Percentiles rank a stretch among this genome's conserved stretches.
Evolutionary conservation across 2,888 invertebrate species (phyloP).

Genomic region (Heliothis peltigera): DNA sequence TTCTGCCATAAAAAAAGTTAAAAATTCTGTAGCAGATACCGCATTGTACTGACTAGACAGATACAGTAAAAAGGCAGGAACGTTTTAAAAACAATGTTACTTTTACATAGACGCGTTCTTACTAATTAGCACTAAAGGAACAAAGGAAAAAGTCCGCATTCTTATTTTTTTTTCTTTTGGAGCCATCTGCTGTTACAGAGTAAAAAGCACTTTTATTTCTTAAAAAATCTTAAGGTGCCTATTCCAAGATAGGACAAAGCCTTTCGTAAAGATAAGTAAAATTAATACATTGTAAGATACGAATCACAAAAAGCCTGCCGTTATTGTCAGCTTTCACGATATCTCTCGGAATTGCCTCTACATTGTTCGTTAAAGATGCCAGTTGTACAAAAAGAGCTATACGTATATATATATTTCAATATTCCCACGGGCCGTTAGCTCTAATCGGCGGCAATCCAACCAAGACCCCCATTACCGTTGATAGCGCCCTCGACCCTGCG

Average conservation of each 20-base stretch:
- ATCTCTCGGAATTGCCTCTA: conserved; percentile 34
- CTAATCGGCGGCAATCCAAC: conserved; percentile 83
- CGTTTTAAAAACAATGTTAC: conserved; percentile 17
- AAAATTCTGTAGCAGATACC: conserved; percentile 48
- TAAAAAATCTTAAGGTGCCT: conserved; percentile 27
- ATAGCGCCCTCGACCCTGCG: conserved; percentile 74
- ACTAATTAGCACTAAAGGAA: conserved; percentile 39
- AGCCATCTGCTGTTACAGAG: conserved; percentile 16
- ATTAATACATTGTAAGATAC: conserved; percentile 36
- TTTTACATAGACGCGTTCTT: conserved; percentile 16
- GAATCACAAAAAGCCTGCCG: conserved; percentile 27
- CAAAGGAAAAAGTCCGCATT: conserved; percentile 10
- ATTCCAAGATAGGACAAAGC: conserved; percentile 31
- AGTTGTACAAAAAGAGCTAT: conserved; percentile 51
- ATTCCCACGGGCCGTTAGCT: conserved; percentile 78
- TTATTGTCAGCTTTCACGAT: conserved; percentile 39
- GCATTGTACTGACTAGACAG: conserved; percentile 5
- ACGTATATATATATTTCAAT: conserved; percentile 74
- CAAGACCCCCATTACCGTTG: conserved; percentile 83
- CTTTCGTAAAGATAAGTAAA: conserved; percentile 45
- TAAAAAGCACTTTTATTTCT: conserved; percentile 9
- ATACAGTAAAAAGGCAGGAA: neutral
- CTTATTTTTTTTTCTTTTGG: conserved; percentile 29
- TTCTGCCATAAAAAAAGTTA: conserved; percentile 60
- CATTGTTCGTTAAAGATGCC: conserved; percentile 52